Evolutionary conservation across 2,113 vertebrate genomes (phyloP), one percentile per base, ranked within the genome.

Genomic region (Echinops telfairi): DNA sequence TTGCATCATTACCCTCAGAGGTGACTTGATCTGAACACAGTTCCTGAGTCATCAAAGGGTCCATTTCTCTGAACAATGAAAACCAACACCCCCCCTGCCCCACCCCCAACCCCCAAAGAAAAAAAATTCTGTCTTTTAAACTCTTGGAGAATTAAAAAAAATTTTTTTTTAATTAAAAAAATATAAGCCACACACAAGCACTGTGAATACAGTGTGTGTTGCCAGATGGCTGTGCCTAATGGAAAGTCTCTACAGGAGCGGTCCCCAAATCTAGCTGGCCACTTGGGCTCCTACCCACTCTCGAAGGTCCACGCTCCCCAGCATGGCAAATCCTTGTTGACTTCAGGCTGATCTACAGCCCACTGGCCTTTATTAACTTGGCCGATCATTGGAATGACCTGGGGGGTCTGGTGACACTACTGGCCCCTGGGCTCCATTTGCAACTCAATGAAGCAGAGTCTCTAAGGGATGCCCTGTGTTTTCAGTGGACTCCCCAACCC

Each of bases 81-180:
- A 9, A 75, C 29, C 29, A 71, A 22, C 33, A 11, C 12, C 10
- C 47, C 12, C 47, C 47, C 47, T 53, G 47, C 47, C 12, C 47
- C 47, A 53, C 47, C 47, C 47, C 47, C 47, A 53, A 10, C 47
- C 12, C 6, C 64, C 25, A 23, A 66, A 9, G 38, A 7, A 23
- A 4, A 62, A 19, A 40, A 40, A 40, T 4, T 40, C 40, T 7
- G 7, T 40, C 23, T 80, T 95, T 80, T 64, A 68, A 81, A 83
- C 79, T 89, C 36, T 94, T 29, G 68, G 60, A 91, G 19, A 75
- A 38, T 91, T 83, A 20, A 88, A 88, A 83, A 85, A 70, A 40
- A 22, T 53, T 53, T 6, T 53, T 53, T 53, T 53, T 53, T 53
- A 38, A 20, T 33, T 25, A 77, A 71, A 89, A 89, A n/a, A n/a